phyloP scores from a whole-genome alignment of 2,888 invertebrate species.

The Odontomyia ornata region DNA sequence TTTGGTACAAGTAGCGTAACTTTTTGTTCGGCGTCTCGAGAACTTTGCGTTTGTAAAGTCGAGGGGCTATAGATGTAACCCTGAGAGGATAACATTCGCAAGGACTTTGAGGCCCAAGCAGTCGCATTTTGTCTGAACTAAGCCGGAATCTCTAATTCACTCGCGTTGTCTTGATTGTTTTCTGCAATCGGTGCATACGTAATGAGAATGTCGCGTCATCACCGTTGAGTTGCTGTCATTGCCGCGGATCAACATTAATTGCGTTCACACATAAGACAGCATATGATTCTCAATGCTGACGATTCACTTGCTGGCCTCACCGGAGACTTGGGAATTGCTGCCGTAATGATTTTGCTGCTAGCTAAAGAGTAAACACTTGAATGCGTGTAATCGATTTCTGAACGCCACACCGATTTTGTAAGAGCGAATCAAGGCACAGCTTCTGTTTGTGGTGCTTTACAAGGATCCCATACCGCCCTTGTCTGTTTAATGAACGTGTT shows the following conservation, averaged over 20 bases:
- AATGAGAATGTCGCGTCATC: background rate
- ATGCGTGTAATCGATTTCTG: slow-evolving; percentile 26
- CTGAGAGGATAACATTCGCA: too few species aligned
- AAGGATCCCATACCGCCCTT: background rate
- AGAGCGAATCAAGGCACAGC: slow-evolving; percentile 7
- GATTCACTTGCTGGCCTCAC: slow-evolving; percentile 14
- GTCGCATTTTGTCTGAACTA: background rate
- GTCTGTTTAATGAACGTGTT: slow-evolving; percentile 20
- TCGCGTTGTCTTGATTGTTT: background rate
- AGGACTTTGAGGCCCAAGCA: background rate
- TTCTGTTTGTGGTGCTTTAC: background rate
- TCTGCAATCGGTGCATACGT: slow-evolving; percentile 9
- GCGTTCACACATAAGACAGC: background rate
- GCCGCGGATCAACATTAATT: background rate
- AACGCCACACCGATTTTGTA: background rate
- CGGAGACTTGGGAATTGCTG: slow-evolving; percentile 29
- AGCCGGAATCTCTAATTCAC: background rate
- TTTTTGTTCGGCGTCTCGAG: too few species aligned
- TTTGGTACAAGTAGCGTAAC: background rate
- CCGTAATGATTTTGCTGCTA: slow-evolving; percentile 28
- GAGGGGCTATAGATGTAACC: background rate
- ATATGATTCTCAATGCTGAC: background rate
- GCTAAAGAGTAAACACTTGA: slow-evolving; percentile 32
- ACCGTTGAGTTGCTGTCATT: background rate
- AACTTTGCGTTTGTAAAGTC: too few species aligned